phyloP scores from a whole-genome alignment of 2,797 vertebrate species.

The Sphenopsis melanotis region DNA sequence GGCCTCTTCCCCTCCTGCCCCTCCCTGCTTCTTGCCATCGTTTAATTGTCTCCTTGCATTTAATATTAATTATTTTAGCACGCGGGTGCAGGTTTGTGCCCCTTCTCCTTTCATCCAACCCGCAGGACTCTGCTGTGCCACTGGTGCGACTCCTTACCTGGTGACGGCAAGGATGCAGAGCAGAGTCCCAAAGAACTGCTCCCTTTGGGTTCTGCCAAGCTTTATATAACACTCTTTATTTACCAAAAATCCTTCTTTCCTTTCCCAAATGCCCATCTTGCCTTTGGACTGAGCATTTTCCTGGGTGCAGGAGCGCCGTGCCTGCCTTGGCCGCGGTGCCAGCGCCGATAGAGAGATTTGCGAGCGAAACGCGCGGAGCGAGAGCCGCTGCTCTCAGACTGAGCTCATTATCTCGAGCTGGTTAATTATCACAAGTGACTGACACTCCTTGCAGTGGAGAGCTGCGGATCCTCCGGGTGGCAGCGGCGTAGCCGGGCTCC shows the following conservation, averaged over 20 bases:
- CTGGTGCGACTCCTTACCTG: accelerated
- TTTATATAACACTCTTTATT: background rate
- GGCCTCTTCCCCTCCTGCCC: background rate
- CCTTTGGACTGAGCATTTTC: background rate
- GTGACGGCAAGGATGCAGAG: background rate
- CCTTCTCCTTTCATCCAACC: background rate
- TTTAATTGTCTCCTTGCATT: background rate
- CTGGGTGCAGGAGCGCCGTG: background rate
- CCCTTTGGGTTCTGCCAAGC: background rate
- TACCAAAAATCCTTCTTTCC: background rate
- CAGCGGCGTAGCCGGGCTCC: accelerated
- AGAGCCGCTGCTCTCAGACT: background rate
- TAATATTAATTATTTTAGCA: background rate
- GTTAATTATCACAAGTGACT: slow-evolving; percentile 26
- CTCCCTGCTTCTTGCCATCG: background rate
- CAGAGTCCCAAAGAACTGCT: background rate
- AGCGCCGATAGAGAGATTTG: background rate
- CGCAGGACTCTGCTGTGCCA: accelerated
- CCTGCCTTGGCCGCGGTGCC: accelerated
- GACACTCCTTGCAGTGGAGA: background rate
- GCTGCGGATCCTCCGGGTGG: background rate
- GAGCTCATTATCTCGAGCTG: slow-evolving; percentile 13
- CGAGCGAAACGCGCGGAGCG: accelerated
- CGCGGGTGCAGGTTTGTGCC: accelerated
- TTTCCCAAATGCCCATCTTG: background rate